Evolutionary conservation across 2,888 invertebrate species (phyloP).

Genomic region (Melanophora roralis): DNA sequence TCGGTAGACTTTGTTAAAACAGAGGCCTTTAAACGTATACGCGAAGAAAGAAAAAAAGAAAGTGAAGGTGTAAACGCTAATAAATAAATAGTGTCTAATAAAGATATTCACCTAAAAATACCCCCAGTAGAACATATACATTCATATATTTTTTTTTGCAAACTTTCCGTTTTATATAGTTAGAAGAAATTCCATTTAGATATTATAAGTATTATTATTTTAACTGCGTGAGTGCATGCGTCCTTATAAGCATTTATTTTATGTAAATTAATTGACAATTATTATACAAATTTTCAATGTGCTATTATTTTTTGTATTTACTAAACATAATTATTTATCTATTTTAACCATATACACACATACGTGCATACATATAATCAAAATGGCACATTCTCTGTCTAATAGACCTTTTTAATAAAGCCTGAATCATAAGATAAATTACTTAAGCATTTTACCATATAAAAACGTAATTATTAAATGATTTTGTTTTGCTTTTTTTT

Average conservation of each 20-base stretch:
- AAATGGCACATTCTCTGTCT: background rate
- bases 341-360: no score
- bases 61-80: slow-evolving; percentile 64
- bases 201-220: background rate
- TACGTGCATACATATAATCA: background rate
- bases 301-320: background rate
- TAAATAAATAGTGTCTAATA: slow-evolving; percentile 15
- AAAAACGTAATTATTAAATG: no score
- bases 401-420: background rate
- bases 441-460: no score
- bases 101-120: no score
- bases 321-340: background rate
- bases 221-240: background rate
- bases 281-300: background rate
- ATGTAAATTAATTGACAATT: slow-evolving; percentile 5
- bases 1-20: slow-evolving; percentile 96
- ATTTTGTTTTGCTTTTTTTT: background rate
- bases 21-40: slow-evolving; percentile 91
- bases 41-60: slow-evolving; percentile 81
- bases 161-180: background rate
- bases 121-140: no score
- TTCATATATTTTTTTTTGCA: background rate
- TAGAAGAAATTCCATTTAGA: slow-evolving; percentile 26
- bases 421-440: no score
- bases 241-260: slow-evolving; percentile 41